Evolutionary conservation across 2,113 vertebrate species (phyloP), one percentile per base, ranked within the genome.

Genomic region (Lasiurus cinereus): DNA sequence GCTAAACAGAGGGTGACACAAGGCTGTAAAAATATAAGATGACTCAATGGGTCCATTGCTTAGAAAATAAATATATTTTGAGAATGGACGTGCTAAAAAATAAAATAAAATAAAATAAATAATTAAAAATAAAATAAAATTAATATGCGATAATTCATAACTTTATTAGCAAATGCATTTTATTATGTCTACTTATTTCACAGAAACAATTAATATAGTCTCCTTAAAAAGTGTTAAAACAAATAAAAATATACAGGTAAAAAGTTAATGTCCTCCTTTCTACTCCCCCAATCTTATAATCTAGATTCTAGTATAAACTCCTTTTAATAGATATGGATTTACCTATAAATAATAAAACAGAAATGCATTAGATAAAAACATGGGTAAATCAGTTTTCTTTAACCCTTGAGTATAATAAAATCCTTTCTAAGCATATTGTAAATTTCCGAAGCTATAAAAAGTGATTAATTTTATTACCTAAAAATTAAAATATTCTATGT

Each of bases 291-390:
- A 54, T 72, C 54, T 80, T 69, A 82, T 13, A 82, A 73, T 29
- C 27, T 80, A 85, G 39, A 79, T 85, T 84, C 52, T 56, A 94
- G 11, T 76, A 78, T 46, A 76, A 22, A 4, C 22, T 14, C 27
- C 56, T 85, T 94, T 86, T 94, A 79, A 86, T 29, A 64, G n/a
- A 15, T 29, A 64, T 56, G 15, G 1, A 87, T 67, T 91, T 91
- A 87, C 36, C 31, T 59, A 39, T 69, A 82, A 95, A 80, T 36
- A 54, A 80, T 66, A 62, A 77, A 72, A 16, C 43, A 62, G n/a
- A n/a, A 67, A 59, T 74, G 7, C 19, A 62, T 31, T 69, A 87
- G 43, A 86, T 73, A 66, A 80, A 90, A 74, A 15, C 3, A 54
- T 74, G 13, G 1, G 11, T 36, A n/a, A 86, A 50, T 52, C 10